Conservation (phyloP, 2,113 vertebrate species). For the Reinhardtius hippoglossoides region DNA sequence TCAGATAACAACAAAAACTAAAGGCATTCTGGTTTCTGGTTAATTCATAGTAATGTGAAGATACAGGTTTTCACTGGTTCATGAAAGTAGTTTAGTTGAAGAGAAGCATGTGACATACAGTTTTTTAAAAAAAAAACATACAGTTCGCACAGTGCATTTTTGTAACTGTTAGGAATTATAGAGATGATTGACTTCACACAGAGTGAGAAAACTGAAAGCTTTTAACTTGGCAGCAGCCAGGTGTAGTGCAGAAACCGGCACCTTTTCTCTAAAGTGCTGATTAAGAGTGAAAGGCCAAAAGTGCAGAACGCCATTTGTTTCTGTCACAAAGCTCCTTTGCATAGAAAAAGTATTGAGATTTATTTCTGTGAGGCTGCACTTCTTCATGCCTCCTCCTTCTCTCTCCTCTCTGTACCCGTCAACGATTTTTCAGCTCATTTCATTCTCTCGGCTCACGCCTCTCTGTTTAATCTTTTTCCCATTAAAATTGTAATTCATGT, state of each 20-base stretch:
- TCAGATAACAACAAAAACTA: neutral
- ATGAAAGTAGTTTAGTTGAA: too few relatives aligned
- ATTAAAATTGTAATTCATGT: slow-evolving; percentile 18
- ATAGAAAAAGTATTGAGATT: slow-evolving; percentile 57
- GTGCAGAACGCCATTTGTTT: slow-evolving; percentile 59
- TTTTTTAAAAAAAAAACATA: too few relatives aligned
- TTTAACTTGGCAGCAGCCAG: slow-evolving; percentile 12
- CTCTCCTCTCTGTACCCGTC: slow-evolving; percentile 41
- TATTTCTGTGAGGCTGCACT: slow-evolving; percentile 49
- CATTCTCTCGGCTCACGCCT: neutral
- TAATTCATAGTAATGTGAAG: slow-evolving; percentile 5
- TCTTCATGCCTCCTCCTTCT: slow-evolving; percentile 3
- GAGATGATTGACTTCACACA: slow-evolving; percentile 23
- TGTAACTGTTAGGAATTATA: slow-evolving; percentile 19
- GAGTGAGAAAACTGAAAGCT: slow-evolving; percentile 20
- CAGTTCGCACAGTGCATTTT: neutral
- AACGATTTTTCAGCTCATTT: slow-evolving; percentile 47
- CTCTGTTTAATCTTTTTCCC: slow-evolving; percentile 33
- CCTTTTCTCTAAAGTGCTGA: slow-evolving; percentile 59
- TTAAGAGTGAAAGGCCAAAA: slow-evolving; percentile 62
- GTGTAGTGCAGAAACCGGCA: slow-evolving; percentile 27
- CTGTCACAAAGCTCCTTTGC: slow-evolving; percentile 63
- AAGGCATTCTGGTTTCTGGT: neutral
- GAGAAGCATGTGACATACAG: neutral
- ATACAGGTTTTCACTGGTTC: neutral